Evolutionary conservation across 2,888 invertebrate genomes (phyloP), one percentile per base, ranked within the genome.

Genomic region (Gymnoscelis rufifasciata): DNA sequence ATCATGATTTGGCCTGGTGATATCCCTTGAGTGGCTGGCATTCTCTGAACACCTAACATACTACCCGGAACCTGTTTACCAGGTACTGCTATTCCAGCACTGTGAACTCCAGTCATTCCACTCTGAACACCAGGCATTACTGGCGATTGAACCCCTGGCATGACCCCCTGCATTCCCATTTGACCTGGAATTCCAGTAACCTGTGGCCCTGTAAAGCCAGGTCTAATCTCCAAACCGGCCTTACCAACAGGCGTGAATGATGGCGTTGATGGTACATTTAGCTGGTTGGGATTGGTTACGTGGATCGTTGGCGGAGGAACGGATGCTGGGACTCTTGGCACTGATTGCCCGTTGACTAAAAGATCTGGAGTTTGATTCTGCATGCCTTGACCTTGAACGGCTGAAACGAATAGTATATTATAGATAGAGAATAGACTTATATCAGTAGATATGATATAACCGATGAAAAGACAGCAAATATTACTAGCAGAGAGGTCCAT

Each of bases 401-500:
- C 31, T 33, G n/a, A 8, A 15, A 33, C 15, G 14, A 14, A 5
- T 5, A 33, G n/a, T 10, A 0, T 0, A 6, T 13, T 28, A 8
- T 8, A 30, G 7, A 7, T 13, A 30, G 13, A 30, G 7, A 7
- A 30, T 13, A 8, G 7, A 1, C 8, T 30, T 13, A 7, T 8
- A 13, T 33, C 6, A 6, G 28, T 6, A 6, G 2, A 26, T 6
- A 8, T 26, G 2, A 26, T 8, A 6, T 26, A 6, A 7, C 7
- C 7, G 26, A 26, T 7, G 19, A 26, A 26, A 7, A 26, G 26
- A 7, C 30, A 30, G 10, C 30, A 14, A 37, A 5, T 13, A 30
- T 35, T 49, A 74, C 77, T 73, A 30, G 60, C 62, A 24, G 62
- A 57, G 1, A 92, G 71, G 56, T 92, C 92, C 46, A 93, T 83